phyloP scores from a whole-genome alignment of 2,113 vertebrate species.

The Onychostoma macrolepis region DNA sequence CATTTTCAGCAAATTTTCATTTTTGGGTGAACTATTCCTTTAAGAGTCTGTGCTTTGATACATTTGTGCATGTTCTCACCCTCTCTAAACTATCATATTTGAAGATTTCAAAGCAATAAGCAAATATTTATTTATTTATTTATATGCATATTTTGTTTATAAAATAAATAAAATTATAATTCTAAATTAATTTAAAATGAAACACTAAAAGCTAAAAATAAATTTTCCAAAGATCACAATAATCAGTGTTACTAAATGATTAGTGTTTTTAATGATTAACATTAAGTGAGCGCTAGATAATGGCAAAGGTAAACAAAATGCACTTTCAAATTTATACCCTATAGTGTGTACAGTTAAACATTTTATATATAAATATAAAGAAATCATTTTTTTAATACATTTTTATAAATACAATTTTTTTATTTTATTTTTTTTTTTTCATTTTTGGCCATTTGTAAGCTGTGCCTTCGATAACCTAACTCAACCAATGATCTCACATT shows the following conservation, averaged over 20 bases:
- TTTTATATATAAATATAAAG: too few relatives aligned
- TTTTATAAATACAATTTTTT: too few relatives aligned
- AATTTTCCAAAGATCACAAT: neutral
- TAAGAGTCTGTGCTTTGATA: too few relatives aligned
- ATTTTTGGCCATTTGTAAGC: neutral
- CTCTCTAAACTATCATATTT: neutral
- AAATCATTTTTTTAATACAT: too few relatives aligned
- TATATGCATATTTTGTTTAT: too few relatives aligned
- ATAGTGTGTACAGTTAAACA: neutral
- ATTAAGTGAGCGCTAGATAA: neutral
- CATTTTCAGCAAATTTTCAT: too few relatives aligned
- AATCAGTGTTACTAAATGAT: neutral
- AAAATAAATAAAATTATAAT: too few relatives aligned
- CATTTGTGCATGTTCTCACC: neutral
- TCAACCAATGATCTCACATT: slow-evolving; percentile 6
- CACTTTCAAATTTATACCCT: neutral
- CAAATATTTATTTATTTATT: too few relatives aligned
- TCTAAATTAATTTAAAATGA: too few relatives aligned
- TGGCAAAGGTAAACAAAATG: neutral
- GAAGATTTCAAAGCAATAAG: neutral
- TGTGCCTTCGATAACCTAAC: neutral
- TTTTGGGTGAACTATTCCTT: too few relatives aligned
- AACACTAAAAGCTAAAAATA: too few relatives aligned
- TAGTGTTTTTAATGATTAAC: neutral
- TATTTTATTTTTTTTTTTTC: too few relatives aligned